A percentile compares a stretch with the other conserved stretches of the same genome.
Evolutionary conservation across 2,113 vertebrate genomes (phyloP).

Genomic region (Odobenus rosmarus): DNA sequence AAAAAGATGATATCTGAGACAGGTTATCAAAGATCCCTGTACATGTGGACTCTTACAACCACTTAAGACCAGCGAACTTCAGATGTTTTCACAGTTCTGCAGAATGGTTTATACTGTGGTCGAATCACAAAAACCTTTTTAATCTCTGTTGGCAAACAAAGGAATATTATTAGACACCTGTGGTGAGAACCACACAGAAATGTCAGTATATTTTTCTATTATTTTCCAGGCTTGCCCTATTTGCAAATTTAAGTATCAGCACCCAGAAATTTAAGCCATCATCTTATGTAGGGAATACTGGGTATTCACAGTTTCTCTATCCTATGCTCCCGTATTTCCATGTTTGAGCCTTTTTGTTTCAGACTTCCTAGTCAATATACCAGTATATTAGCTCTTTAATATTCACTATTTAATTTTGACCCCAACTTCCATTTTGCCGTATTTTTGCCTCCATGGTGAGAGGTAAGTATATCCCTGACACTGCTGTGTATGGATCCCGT

Average conservation of each 20-base stretch:
- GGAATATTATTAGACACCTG: neutral
- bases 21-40: neutral
- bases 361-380: neutral
- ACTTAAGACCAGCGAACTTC: neutral
- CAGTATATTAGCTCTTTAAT: neutral
- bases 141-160: neutral
- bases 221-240: neutral
- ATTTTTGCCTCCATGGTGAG: neutral
- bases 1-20: neutral
- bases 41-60: neutral
- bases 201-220: neutral
- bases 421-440: neutral
- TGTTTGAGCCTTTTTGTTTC: neutral
- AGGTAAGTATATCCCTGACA: neutral
- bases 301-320: neutral
- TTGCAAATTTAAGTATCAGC: conserved; percentile 12
- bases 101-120: neutral
- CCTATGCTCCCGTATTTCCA: neutral
- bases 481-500: accelerated
- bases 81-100: neutral
- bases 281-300: neutral
- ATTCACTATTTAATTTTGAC: neutral
- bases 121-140: neutral
- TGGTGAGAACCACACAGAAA: neutral
- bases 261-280: neutral